Evolutionary conservation across 2,797 vertebrate species (phyloP).

Genomic region (Enteromius paludinosus): DNA sequence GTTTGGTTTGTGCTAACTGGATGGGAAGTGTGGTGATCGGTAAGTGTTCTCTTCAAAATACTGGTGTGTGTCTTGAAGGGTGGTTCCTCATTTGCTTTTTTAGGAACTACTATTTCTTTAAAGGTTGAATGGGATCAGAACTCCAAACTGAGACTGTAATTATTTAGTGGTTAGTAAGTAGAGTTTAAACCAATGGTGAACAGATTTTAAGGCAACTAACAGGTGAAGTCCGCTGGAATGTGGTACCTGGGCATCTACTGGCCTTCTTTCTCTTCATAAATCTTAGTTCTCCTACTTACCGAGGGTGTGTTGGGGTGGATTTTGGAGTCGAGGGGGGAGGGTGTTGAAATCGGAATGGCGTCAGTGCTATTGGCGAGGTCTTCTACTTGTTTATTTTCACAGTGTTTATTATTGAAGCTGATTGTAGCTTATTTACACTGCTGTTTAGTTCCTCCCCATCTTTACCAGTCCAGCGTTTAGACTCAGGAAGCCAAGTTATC

Average conservation of each 20-base stretch:
- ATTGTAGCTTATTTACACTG: constrained; percentile 76
- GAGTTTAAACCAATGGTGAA: not conserved
- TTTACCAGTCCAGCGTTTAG: constrained; percentile 71
- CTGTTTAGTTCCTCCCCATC: constrained; percentile 66
- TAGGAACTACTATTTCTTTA: not conserved
- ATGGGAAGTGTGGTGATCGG: constrained; percentile 58
- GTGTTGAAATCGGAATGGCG: constrained; percentile 65
- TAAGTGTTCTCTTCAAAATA: constrained; percentile 51
- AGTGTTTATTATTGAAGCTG: constrained; percentile 77
- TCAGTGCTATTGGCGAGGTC: constrained; percentile 66
- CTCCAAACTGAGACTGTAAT: not conserved
- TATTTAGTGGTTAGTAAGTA: not conserved
- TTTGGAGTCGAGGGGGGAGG: constrained; percentile 53
- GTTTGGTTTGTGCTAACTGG: constrained; percentile 9
- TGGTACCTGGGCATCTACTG: not conserved
- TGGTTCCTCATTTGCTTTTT: constrained; percentile 17
- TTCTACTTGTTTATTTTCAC: constrained; percentile 70
- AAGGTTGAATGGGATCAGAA: not conserved
- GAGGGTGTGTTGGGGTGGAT: constrained; percentile 16
- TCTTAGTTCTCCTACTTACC: constrained; percentile 62
- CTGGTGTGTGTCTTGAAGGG: constrained; percentile 15
- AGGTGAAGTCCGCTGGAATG: not conserved
- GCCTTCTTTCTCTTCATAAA: constrained; percentile 63
- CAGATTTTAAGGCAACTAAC: not conserved
- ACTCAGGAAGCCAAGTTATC: constrained; percentile 72